A percentile compares a stretch with the other conserved stretches of the same genome.
phyloP scores from a whole-genome alignment of 2,113 vertebrate genomes.

The Paramisgurnus dabryanus region DNA sequence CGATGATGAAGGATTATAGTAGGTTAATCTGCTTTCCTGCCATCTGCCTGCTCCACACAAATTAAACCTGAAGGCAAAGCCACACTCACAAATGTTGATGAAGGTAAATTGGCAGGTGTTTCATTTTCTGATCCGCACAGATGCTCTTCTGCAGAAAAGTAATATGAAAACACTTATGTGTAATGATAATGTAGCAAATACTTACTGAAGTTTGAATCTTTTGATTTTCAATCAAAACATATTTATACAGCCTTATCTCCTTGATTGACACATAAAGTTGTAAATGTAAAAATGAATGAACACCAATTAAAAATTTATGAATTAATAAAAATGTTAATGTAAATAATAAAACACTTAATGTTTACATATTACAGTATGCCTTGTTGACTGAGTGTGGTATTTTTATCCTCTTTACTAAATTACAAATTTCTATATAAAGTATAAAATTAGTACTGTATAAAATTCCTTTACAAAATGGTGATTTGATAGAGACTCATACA shows the following conservation, averaged over 20 bases:
- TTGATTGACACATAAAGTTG: neutral
- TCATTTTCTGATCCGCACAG: slow-evolving; percentile 36
- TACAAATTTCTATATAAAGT: too few species aligned
- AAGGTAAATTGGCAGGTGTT: slow-evolving; percentile 60
- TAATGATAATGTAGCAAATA: neutral
- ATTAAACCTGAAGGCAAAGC: slow-evolving; percentile 68
- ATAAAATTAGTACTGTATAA: neutral
- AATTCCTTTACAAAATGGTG: too few species aligned
- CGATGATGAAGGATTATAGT: slow-evolving; percentile 76
- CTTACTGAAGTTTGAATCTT: neutral
- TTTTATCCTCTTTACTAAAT: too few species aligned
- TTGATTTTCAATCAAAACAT: neutral
- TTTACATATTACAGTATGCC: too few species aligned
- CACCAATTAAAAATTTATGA: neutral
- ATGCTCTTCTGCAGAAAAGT: neutral
- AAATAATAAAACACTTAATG: too few species aligned
- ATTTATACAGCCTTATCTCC: neutral
- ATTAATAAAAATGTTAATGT: neutral
- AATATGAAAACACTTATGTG: slow-evolving; percentile 9
- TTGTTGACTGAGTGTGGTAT: too few species aligned
- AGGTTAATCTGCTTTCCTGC: slow-evolving; percentile 74
- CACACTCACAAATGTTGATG: slow-evolving; percentile 52
- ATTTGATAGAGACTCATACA: too few species aligned
- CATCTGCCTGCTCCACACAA: slow-evolving; percentile 72
- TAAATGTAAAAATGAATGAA: neutral